Evolutionary conservation across 2,888 invertebrate genomes (phyloP).

Genomic region (Maniola hyperantus): DNA sequence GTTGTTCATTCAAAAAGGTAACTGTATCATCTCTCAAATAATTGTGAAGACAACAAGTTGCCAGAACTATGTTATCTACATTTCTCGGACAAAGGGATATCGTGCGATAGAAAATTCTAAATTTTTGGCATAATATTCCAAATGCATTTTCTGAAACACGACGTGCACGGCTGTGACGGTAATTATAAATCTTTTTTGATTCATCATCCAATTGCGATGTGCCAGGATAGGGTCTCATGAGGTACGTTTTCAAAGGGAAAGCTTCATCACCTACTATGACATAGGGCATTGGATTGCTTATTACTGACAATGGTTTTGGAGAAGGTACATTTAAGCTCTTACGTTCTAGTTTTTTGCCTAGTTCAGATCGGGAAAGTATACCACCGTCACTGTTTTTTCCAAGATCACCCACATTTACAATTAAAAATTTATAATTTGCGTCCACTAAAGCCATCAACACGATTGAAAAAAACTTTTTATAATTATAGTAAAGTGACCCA

Average conservation of each 20-base stretch:
- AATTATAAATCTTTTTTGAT: too few species aligned
- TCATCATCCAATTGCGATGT: too few species aligned
- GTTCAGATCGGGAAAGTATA: conserved; percentile 16
- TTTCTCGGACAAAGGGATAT: too few species aligned
- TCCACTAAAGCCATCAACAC: conserved; percentile 12
- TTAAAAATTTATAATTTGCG: conserved; percentile 34
- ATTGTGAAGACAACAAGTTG: too few species aligned
- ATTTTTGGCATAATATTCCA: too few species aligned
- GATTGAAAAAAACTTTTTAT: not conserved
- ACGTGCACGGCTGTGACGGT: too few species aligned
- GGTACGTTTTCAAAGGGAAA: conserved; percentile 33
- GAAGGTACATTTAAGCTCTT: conserved; percentile 22
- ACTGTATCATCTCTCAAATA: too few species aligned
- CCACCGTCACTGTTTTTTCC: conserved; percentile 31
- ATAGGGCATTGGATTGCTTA: conserved; percentile 25
- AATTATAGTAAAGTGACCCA: not conserved
- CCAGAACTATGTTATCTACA: too few species aligned
- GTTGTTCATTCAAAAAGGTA: too few species aligned
- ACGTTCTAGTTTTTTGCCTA: conserved; percentile 8
- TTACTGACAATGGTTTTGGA: conserved; percentile 28
- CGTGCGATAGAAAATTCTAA: too few species aligned
- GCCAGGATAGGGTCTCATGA: conserved; percentile 28
- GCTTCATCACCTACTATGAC: conserved; percentile 38
- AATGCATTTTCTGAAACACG: too few species aligned
- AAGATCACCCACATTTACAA: conserved; percentile 26